Evolutionary conservation across 2,888 invertebrate species (phyloP).

Genomic region (Rhingia campestris): DNA sequence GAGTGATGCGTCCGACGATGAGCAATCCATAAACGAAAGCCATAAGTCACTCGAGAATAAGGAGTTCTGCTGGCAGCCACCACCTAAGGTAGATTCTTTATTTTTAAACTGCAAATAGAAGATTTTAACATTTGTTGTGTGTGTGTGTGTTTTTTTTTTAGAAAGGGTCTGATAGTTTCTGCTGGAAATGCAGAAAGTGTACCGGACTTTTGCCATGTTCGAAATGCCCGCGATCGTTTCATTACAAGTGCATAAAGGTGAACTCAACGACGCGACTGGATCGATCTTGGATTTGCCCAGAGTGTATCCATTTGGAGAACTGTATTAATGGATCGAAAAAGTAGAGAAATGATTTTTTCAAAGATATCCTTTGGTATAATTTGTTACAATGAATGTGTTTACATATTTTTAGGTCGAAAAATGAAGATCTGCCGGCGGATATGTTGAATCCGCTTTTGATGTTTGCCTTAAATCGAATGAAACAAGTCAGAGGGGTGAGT

Average conservation of each 20-base stretch:
- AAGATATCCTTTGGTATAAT: not conserved
- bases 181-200: constrained; percentile 95
- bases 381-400: constrained; percentile 11
- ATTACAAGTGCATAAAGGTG: constrained; percentile 88
- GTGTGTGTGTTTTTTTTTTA: constrained; percentile 76
- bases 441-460: constrained; percentile 90
- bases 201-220: constrained; percentile 87
- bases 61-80: constrained; percentile 76
- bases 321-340: constrained; percentile 78
- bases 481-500: constrained; percentile 90
- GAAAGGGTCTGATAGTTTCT: constrained; percentile 89
- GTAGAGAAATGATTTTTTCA: constrained; percentile 74
- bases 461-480: constrained; percentile 91
- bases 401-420: constrained; percentile 77
- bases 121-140: no score
- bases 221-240: constrained; percentile 93
- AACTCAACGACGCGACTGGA: constrained; percentile 82
- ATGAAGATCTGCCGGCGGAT: constrained; percentile 81
- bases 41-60: constrained; percentile 74
- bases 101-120: not conserved
- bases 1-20: constrained; percentile 78
- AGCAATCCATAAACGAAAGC: constrained; percentile 71
- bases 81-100: constrained; percentile 77
- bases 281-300: constrained; percentile 92
- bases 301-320: constrained; percentile 88